A percentile compares a stretch with the other conserved stretches of the same genome.
Conservation (phyloP, 2,113 vertebrate species). For the human region DNA sequence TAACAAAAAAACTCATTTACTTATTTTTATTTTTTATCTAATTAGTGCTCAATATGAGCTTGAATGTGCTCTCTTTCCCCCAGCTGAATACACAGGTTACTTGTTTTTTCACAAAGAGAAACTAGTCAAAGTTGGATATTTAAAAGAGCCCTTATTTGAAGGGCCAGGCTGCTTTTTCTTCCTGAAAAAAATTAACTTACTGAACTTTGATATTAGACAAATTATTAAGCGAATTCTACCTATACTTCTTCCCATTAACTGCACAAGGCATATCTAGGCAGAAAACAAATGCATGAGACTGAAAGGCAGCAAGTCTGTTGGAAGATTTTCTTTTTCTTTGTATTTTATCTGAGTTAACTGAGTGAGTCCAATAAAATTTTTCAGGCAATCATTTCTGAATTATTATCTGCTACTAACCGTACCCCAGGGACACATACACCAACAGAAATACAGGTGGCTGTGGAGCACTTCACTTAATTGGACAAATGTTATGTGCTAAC, state of each 20-base stretch:
- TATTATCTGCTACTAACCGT: slow-evolving; percentile 60
- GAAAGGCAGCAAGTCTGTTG: not conserved
- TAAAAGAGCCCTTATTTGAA: not conserved
- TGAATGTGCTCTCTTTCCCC: not conserved
- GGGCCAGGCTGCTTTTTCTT: not conserved
- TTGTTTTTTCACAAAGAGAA: not conserved
- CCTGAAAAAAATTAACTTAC: not conserved
- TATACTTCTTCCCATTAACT: not conserved
- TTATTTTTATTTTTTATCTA: not conserved
- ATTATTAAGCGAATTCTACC: not conserved
- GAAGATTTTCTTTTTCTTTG: slow-evolving; percentile 38
- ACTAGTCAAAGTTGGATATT: not conserved
- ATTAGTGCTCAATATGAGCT: not conserved
- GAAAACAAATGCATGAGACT: not conserved
- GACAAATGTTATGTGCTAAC: slow-evolving; percentile 51
- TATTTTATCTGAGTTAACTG: slow-evolving; percentile 65
- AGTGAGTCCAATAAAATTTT: slow-evolving; percentile 69
- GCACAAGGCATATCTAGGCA: not conserved
- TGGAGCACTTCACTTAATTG: slow-evolving; percentile 73
- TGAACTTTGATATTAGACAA: not conserved
- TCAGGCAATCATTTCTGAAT: slow-evolving; percentile 66
- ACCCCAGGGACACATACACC: slow-evolving; percentile 34
- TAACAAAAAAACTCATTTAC: not conserved
- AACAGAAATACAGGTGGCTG: slow-evolving; percentile 52
- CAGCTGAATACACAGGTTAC: not conserved